Evolutionary conservation across 2,888 invertebrate genomes (phyloP).

Genomic region (Hypolimnas misippus): DNA sequence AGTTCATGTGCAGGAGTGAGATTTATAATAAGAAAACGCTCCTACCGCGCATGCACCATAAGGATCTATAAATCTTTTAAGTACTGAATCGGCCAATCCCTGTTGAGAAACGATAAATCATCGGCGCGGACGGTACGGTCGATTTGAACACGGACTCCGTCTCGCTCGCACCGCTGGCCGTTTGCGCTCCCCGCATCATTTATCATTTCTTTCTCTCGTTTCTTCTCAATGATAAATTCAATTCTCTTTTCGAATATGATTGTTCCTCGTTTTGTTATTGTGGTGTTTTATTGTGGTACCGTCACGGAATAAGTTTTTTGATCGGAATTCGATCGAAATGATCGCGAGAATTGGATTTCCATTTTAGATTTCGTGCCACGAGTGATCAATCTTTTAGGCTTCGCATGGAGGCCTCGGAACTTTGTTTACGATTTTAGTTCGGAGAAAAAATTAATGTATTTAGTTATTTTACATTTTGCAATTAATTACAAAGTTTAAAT

Average conservation of each 20-base stretch:
- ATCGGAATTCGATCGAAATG: constrained; percentile 79
- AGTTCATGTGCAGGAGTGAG: constrained; percentile 79
- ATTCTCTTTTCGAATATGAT: constrained; percentile 83
- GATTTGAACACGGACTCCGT: constrained; percentile 64
- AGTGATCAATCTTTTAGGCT: constrained; percentile 71
- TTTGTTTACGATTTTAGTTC: constrained; percentile 27
- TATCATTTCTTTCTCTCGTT: constrained; percentile 81
- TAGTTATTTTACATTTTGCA: constrained; percentile 3
- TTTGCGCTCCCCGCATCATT: constrained; percentile 70
- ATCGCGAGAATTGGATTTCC: constrained; percentile 82
- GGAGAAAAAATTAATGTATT: constrained; percentile 15
- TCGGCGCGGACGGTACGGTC: constrained; percentile 74
- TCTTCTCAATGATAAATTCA: constrained; percentile 82
- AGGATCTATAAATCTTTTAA: constrained; percentile 81
- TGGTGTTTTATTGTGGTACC: constrained; percentile 79
- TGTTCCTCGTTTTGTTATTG: constrained; percentile 81
- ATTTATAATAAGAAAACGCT: constrained; percentile 83
- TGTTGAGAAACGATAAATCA: constrained; percentile 83
- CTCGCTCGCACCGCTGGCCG: constrained; percentile 66
- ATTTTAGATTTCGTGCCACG: constrained; percentile 73
- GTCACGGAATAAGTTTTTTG: constrained; percentile 80
- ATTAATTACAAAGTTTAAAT: constrained; percentile 2
- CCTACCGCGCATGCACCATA: constrained; percentile 81
- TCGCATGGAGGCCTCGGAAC: constrained; percentile 24
- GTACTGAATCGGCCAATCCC: constrained; percentile 83